phyloP scores from a whole-genome alignment of 2,888 invertebrate genomes.

The Stegophylla sp. region DNA sequence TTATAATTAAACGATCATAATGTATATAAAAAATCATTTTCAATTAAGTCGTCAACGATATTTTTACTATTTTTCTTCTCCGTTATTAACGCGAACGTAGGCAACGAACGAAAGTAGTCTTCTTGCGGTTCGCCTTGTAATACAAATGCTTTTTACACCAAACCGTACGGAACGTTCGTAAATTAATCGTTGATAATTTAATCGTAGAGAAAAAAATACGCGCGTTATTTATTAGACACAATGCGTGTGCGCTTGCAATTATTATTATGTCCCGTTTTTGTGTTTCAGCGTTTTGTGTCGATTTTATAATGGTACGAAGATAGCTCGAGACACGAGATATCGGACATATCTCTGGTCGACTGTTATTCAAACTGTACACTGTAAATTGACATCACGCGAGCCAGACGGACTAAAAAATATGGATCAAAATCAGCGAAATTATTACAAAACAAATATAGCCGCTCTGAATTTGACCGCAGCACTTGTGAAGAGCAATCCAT shows the following conservation, averaged over 20 bases:
- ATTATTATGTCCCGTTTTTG: neutral
- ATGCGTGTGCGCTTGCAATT: too few relatives aligned
- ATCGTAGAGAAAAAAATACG: neutral
- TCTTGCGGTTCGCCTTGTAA: constrained; percentile 57
- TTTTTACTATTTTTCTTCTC: constrained; percentile 7
- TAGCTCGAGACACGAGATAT: neutral
- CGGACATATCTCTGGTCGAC: neutral
- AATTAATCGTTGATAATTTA: neutral
- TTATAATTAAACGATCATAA: too few relatives aligned
- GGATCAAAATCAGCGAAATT: constrained; percentile 41
- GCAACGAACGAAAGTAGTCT: constrained; percentile 54
- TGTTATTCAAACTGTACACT: neutral
- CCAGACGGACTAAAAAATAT: neutral
- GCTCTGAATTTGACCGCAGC: constrained; percentile 45
- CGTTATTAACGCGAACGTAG: neutral
- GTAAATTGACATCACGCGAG: neutral
- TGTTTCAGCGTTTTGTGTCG: neutral
- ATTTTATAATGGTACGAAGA: neutral
- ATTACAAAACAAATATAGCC: constrained; percentile 41
- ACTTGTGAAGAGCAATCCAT: constrained; percentile 6
- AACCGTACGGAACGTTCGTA: neutral
- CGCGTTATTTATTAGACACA: neutral
- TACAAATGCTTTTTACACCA: constrained; percentile 38
- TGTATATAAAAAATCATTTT: too few relatives aligned
- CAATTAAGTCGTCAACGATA: neutral